Conservation (phyloP, 1,140 invertebrate genomes). For the Conopomorpha cramerella region DNA sequence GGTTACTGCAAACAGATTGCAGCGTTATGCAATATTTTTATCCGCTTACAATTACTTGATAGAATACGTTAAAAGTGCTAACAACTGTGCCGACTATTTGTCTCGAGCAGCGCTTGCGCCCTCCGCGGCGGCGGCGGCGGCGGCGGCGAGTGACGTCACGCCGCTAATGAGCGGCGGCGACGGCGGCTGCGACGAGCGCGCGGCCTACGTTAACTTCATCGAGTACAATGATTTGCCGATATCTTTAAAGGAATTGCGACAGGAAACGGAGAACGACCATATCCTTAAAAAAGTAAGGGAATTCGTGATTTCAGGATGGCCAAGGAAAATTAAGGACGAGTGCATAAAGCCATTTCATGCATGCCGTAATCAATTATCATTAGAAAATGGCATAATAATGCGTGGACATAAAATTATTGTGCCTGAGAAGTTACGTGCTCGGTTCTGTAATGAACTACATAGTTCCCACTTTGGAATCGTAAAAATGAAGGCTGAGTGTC, state of each 20-base stretch:
- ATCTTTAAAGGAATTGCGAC: background rate
- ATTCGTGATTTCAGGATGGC: conserved; percentile 3
- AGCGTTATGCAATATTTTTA: conserved; percentile 4
- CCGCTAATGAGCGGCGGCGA: too few species aligned
- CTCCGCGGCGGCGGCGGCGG: background rate
- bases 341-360: conserved; percentile 1
- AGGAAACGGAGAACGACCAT: background rate
- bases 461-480: conserved; percentile 34
- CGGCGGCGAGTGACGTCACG: too few species aligned
- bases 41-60: conserved; percentile 3
- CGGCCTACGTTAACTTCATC: conserved; percentile 5
- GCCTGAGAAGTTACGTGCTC: background rate
- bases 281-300: background rate
- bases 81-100: conserved; percentile 5
- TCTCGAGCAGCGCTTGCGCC: background rate
- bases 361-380: conserved; percentile 2
- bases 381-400: conserved; percentile 4
- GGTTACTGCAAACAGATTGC: conserved; percentile 2
- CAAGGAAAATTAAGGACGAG: conserved; percentile 1
- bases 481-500: conserved; percentile 36
- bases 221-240: background rate
- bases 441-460: conserved; percentile 20
- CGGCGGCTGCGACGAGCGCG: background rate
- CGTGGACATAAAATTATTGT: conserved; percentile 3
- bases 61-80: conserved; percentile 1